These are phyloP conservation scores for Andricus curvator DNA, from an alignment of 2,888 invertebrate species.

Conservation along the genomic window DNA sequence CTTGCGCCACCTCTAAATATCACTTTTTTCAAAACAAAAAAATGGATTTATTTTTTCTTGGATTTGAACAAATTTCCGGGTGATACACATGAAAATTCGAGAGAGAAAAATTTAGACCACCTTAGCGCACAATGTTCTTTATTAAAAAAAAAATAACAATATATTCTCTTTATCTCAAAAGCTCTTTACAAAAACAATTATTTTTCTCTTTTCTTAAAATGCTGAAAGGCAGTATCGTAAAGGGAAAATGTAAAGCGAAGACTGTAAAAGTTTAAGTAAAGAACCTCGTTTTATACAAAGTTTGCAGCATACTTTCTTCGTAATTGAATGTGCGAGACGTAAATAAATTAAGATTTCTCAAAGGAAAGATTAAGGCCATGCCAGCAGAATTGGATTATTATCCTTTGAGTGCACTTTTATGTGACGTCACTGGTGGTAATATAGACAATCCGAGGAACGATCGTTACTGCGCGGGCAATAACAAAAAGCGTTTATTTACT, in stretches of 20 bases:
- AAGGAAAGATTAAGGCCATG: conserved; percentile 18
- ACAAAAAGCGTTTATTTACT: conserved; percentile 30
- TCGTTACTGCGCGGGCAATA: conserved; percentile 7
- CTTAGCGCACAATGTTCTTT: too few species aligned
- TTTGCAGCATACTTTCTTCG: background rate
- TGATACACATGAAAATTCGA: too few species aligned
- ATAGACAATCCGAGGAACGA: background rate
- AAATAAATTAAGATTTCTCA: conserved; percentile 26
- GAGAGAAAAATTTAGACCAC: too few species aligned
- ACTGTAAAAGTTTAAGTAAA: background rate
- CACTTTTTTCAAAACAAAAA: too few species aligned
- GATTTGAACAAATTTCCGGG: too few species aligned
- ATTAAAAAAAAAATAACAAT: too few species aligned
- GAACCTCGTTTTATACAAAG: background rate
- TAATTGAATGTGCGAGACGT: conserved; percentile 7
- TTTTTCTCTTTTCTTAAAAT: background rate
- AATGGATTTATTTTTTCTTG: too few species aligned
- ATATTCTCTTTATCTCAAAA: too few species aligned
- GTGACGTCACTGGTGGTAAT: conserved; percentile 21
- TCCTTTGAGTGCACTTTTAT: conserved; percentile 29
- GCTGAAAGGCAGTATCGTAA: background rate
- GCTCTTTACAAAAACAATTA: background rate
- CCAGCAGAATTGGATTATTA: conserved; percentile 22
- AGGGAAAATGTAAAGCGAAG: background rate
- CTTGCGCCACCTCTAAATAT: too few species aligned